Evolutionary conservation across 2,113 vertebrate species (phyloP).

Genomic region (Hyaena hyaena): DNA sequence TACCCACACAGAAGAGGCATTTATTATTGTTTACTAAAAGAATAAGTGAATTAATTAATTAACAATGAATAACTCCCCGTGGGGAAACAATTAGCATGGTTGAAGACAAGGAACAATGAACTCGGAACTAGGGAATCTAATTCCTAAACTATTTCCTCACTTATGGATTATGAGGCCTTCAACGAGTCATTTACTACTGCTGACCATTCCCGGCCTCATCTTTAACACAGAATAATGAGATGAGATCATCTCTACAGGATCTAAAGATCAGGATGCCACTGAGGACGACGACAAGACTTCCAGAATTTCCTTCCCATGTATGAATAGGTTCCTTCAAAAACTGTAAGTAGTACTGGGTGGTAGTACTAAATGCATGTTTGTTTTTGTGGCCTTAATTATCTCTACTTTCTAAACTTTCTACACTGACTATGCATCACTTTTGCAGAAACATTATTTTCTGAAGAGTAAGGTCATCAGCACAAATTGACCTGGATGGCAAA

Average conservation of each 20-base stretch:
- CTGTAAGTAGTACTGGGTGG: neutral
- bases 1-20: neutral
- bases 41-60: neutral
- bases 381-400: neutral
- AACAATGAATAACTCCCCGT: neutral
- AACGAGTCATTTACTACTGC: neutral
- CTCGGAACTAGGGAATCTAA: neutral
- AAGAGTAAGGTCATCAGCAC: neutral
- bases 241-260: neutral
- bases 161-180: neutral
- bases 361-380: neutral
- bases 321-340: neutral
- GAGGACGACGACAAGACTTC: neutral
- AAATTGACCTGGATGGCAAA: neutral
- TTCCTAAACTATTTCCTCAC: neutral
- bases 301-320: neutral
- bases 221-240: neutral
- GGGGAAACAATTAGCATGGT: neutral
- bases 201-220: neutral
- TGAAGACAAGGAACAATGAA: neutral
- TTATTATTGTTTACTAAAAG: neutral
- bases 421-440: neutral
- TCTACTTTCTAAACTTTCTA: neutral
- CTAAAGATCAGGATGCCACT: neutral
- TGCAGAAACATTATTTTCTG: neutral